Base-by-base conservation (phyloP, 1,140 invertebrate species). In the Procambarus clarkii region DNA sequence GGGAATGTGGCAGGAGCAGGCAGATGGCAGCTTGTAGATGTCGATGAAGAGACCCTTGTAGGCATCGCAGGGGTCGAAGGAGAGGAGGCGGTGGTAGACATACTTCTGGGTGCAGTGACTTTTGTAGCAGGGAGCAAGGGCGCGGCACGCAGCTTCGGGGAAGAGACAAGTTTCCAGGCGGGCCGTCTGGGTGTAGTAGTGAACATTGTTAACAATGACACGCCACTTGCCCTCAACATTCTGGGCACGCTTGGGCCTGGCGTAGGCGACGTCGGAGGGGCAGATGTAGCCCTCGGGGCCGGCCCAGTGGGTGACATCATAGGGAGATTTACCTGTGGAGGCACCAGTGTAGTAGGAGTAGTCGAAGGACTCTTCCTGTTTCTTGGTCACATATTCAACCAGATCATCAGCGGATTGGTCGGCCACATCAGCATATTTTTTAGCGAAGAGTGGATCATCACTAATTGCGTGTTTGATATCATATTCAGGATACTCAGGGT, bases 21-120 rank as follows among this genome's bases (percentile, higher is more conserved):
- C 93, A 4, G 93, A 93, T 18, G 93, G 93, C 79, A 94, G 82
- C 54, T 93, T 93, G 93, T 93, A 94, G 79, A 92, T 93, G 87
- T 94, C 93, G 84, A 94, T 94, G 90, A 94, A 94, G 78, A 94
- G 91, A 48, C 93, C 93, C 82, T 91, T 93, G 93, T 93, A 92
- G 46, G 91, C 71, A 78, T 94, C 93, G 82, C 93, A 94, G 50
- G 93, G 93, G 91, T 94, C 93, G 78, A 71, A 93, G 74, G 93
- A 93, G 3, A 94, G 88, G 80, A 94, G 92, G 60, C 93, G 92
- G 82, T 94, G 93, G 92, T 93, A 93, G 78, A 93, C 92, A 50
- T 93, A 93, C 92, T 94, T 94, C 89, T 94, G 93, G 46, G 89
- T 92, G 83, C 93, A 94, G 44, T 93, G 86, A 54, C 91, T 93